Base-by-base conservation (phyloP, 1,140 invertebrate genomes). In the Episyrphus balteatus region DNA sequence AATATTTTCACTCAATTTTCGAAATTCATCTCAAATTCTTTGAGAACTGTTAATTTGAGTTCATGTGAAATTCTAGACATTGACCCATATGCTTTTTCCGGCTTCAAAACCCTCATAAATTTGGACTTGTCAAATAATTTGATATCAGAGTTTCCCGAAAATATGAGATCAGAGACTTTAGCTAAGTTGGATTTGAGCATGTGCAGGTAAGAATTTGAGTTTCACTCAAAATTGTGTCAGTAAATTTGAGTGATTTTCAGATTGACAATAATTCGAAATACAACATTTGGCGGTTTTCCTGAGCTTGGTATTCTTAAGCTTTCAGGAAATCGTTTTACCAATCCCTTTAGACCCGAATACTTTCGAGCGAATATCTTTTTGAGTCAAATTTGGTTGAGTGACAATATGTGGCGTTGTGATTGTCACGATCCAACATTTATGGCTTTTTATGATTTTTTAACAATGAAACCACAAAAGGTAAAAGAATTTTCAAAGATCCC, bases 401-500 rank as follows among this genome's bases (percentile, higher is more conserved):
- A 84, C 44, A 86, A 86, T 68, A 81, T 80, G 48, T 86, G 83
- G 83, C 66, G 76, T 46, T 85, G 83, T 58, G 77, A 84, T 47
- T 85, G 83, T 51, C 51, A 55, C 6, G 74, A 73, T 51, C 46
- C 55, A 0, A 68, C 77, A 36, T 70, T 84, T 51, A 70, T 73
- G 46, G 61, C 73, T 18, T 75, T 78, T 51, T 82, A 76, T 49
- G 66, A 74, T 40, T 84, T 68, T 58, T 55, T 84, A 10, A 77
- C 71, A 0, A 58, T 71, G 18, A 69, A 73, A 47, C 73, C 76
- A n/a, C 65, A 71, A n/a, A 78, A 77, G 59, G 74, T 76, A 44
- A 46, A 12, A 31, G 6, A 30, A 13, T 31, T 43, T 26, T n/a
- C 5, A 36, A 5, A 36, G 26, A 43, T 26, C 5, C 11, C 19